Base-by-base conservation (phyloP, 2,888 invertebrate genomes). In the Thelaira solivaga region DNA sequence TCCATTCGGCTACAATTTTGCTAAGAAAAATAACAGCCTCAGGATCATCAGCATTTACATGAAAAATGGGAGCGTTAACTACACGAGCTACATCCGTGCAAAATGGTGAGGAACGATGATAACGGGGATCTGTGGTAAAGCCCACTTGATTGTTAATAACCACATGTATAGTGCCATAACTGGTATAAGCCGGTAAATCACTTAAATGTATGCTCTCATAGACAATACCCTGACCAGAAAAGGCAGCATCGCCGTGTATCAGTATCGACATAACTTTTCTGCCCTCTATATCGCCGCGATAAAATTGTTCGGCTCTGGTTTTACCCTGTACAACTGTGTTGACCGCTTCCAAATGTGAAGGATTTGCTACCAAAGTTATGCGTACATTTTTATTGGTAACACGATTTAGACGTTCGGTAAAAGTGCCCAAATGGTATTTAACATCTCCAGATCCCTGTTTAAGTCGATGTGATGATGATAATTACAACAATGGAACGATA, bases 41-140 rank as follows among this genome's bases (percentile, higher is more conserved):
- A 0, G 97, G 95, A 88, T 97, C 96, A 87, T 98, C 97, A 10
- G 93, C 95, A 87, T 98, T 98, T 22, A 98, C 97, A 89, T 98
- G 98, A 90, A 98, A 93, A 78, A 98, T 95, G 0, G 98, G 98
- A 10, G 97, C 96, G 85, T 96, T 95, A 8, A 96, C 95, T 51
- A 96, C 95, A 82, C 96, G 93, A 0, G 96, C 97, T 61, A 97
- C 94, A 88, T 98, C 92, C 64, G 97, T 96, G 87, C 96, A 97
- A 86, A 97, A 97, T 0, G 96, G 95, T 0, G 96, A 94, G 31
- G 96, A 96, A 76, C 97, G 91, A 0, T 95, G 93, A 86, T 93
- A 93, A 80, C 96, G 91, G 2, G 97, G 97, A 89, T 97, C 96
- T 31, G 97, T 97, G 49, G 97, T 97, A 89, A 97, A 97, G 5